Evolutionary conservation across 2,797 vertebrate genomes (phyloP), one percentile per base, ranked within the genome.

Genomic region (Hoplostethus atlanticus): DNA sequence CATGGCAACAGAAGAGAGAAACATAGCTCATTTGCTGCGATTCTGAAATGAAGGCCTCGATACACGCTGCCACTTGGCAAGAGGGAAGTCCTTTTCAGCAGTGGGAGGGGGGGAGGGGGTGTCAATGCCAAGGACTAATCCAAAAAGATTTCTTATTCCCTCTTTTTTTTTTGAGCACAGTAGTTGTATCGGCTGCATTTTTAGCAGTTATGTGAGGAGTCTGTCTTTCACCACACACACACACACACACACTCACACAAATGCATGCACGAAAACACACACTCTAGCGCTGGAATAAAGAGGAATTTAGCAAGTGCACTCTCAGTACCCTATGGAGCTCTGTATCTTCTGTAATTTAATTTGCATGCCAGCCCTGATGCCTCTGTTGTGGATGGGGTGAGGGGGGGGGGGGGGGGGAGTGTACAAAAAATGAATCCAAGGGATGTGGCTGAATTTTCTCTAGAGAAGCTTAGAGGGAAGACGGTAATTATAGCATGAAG

Each of bases 1-100:
- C 90, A 89, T 95, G 90, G 94, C 93, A 95, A 94, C 94, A 86
- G 91, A 92, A 90, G 85, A 91, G 90, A 93, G 89, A 91, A 89
- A 92, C 84, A 87, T 85, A 91, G 90, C 89, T 92, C 86, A 87
- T 88, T 91, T 91, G 84, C 90, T 87, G 89, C 57, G 42, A 87
- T 89, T 74, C 76, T 75, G 74, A 89, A 92, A 87, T 64, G 84
- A 90, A 89, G 84, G 86, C 88, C 87, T 76, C 83, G 85, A 91
- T 92, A 89, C 79, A 77, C 25, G 6, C 84, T 83, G 90, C 84
- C 86, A 86, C 80, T 90, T 91, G 92, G 92, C 91, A 91, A 77
- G 76, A 85, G 81, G 89, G 87, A 89, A 88, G 86, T 85, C 86
- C 77, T 89, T 87, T 91, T 84, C 73, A 89, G 88, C 81, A 81